Percentiles rank a stretch among this genome's conserved stretches.
Evolutionary conservation across 2,113 vertebrate genomes (phyloP).

Genomic region (Hyaena hyaena): DNA sequence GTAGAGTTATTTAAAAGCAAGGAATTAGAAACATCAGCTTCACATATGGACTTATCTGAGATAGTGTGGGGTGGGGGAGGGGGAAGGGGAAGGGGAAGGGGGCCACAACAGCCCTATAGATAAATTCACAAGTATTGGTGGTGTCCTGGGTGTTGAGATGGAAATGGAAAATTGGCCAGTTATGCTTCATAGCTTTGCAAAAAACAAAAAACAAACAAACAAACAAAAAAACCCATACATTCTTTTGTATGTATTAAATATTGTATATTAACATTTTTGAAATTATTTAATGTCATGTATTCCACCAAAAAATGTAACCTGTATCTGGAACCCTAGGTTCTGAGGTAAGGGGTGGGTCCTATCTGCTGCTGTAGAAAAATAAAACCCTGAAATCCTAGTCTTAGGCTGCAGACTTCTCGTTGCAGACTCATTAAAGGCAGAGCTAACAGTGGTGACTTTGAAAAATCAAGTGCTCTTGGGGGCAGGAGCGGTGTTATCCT

Average conservation of each 20-base stretch:
- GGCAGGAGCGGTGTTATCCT: neutral
- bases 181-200: neutral
- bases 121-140: neutral
- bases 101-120: neutral
- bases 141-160: neutral
- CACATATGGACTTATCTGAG: neutral
- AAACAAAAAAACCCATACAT: neutral
- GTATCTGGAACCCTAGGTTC: neutral
- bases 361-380: neutral
- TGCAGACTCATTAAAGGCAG: neutral
- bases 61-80: no score
- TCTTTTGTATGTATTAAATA: neutral
- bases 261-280: neutral
- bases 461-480: neutral
- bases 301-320: neutral
- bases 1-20: neutral
- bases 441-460: neutral
- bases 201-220: neutral
- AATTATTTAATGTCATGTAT: neutral
- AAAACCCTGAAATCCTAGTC: neutral
- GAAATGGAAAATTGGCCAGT: neutral
- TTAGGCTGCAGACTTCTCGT: accelerated
- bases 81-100: neutral
- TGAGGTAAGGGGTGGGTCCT: neutral
- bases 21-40: neutral